phyloP scores from a whole-genome alignment of 2,797 vertebrate species.

The Notamacropus eugenii region DNA sequence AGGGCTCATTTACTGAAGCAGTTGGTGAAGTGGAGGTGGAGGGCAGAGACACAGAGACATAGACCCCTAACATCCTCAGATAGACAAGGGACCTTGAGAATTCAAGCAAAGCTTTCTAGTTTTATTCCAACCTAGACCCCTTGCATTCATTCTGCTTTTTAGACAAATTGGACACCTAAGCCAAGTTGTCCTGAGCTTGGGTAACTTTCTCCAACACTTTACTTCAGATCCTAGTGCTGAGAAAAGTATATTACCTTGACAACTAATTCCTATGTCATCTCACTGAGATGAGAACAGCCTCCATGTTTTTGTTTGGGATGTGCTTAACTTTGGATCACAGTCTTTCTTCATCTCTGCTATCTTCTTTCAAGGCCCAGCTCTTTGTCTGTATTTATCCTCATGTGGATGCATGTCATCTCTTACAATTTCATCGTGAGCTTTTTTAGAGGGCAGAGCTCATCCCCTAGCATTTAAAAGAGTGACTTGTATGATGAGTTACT shows the following conservation, averaged over 20 bases:
- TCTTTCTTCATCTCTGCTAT: not conserved
- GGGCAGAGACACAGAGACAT: not conserved
- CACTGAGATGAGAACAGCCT: no score
- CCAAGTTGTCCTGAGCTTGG: not conserved
- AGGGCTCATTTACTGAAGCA: slow-evolving; percentile 10
- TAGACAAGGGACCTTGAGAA: not conserved
- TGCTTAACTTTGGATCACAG: not conserved
- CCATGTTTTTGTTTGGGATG: not conserved
- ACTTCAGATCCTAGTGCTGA: not conserved
- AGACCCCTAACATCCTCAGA: not conserved
- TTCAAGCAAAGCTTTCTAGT: not conserved
- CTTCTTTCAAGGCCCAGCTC: not conserved
- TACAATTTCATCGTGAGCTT: not conserved
- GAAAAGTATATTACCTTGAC: not conserved
- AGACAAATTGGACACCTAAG: not conserved
- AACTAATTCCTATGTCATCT: not conserved
- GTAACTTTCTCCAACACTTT: not conserved
- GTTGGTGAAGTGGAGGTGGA: not conserved
- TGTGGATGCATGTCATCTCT: not conserved
- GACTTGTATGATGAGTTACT: not conserved
- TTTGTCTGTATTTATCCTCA: not conserved
- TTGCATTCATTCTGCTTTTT: not conserved
- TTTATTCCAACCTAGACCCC: not conserved
- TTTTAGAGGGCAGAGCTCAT: not conserved
- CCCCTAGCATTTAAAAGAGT: not conserved